Percentiles rank a stretch among this genome's conserved stretches.
Evolutionary conservation across 2,113 vertebrate species (phyloP).

Genomic region (Malurus melanocephalus): DNA sequence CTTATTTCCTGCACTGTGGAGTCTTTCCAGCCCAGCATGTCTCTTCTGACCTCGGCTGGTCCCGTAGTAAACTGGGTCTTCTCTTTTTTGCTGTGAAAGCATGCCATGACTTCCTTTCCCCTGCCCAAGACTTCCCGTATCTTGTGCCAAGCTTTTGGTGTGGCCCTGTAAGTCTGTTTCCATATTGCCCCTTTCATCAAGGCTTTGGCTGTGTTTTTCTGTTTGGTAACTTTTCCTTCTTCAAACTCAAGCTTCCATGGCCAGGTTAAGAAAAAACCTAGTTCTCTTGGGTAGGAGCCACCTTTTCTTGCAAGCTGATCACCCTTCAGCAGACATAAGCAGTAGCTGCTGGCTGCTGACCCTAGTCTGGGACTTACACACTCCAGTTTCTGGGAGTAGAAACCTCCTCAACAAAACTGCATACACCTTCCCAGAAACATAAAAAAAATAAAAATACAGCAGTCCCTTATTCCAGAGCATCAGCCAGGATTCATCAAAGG

Average conservation of each 20-base stretch:
- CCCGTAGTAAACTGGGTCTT: not conserved
- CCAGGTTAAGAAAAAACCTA: not conserved
- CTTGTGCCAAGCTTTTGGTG: slow-evolving; percentile 60
- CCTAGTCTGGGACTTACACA: slow-evolving; percentile 10
- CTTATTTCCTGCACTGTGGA: slow-evolving; percentile 42
- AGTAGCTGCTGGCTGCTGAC: slow-evolving; percentile 45
- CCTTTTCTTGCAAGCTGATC: slow-evolving; percentile 42
- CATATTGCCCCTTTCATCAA: slow-evolving; percentile 36
- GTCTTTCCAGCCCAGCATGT: slow-evolving; percentile 39
- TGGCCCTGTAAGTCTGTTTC: slow-evolving; percentile 49
- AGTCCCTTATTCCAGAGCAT: slow-evolving; percentile 27
- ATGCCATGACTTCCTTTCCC: slow-evolving; percentile 56
- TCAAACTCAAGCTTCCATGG: not conserved
- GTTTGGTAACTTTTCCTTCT: slow-evolving; percentile 48
- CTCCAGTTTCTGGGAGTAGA: slow-evolving; percentile 13
- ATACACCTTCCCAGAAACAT: slow-evolving; percentile 43
- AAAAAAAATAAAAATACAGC: not conserved
- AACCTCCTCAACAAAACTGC: slow-evolving; percentile 33
- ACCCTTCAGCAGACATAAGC: slow-evolving; percentile 31
- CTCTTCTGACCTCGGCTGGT: slow-evolving; percentile 50
- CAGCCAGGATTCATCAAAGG: slow-evolving; percentile 45
- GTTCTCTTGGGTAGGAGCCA: slow-evolving; percentile 45
- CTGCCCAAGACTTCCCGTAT: slow-evolving; percentile 46
- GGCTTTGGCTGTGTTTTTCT: slow-evolving; percentile 39
- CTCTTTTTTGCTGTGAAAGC: slow-evolving; percentile 32